Percentiles rank a stretch among this genome's conserved stretches.
Evolutionary conservation across 2,797 vertebrate genomes (phyloP).

Genomic region (Myotis daubentonii): DNA sequence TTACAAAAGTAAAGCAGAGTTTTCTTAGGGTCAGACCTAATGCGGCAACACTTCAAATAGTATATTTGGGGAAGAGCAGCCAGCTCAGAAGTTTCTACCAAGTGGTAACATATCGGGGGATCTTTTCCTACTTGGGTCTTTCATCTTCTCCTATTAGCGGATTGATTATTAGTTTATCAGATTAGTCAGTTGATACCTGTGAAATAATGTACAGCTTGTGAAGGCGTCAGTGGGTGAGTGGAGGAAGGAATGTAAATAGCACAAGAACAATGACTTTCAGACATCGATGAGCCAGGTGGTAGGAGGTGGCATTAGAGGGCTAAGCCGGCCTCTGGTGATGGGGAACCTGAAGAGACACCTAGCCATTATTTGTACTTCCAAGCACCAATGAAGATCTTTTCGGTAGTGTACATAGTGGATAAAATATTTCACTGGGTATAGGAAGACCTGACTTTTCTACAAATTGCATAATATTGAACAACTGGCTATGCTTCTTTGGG

Average conservation of each 20-base stretch:
- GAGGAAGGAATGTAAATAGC: background rate
- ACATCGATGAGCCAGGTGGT: background rate
- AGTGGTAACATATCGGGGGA: background rate
- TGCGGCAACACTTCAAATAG: background rate
- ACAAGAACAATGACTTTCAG: background rate
- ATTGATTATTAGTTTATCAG: conserved; percentile 8
- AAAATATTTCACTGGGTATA: background rate
- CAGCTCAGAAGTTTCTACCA: conserved; percentile 5
- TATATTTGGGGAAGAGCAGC: background rate
- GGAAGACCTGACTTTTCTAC: background rate
- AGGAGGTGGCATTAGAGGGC: background rate
- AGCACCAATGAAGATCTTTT: background rate
- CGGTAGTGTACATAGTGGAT: background rate
- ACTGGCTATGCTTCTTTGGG: background rate
- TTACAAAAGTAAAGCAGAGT: background rate
- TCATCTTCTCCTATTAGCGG: background rate
- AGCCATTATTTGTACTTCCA: background rate
- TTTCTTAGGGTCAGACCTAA: background rate
- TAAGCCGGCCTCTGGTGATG: background rate
- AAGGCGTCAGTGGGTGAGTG: background rate
- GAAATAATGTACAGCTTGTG: background rate
- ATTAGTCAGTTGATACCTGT: background rate
- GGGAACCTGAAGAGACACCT: background rate
- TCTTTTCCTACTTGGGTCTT: background rate
- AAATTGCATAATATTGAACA: background rate